Evolutionary conservation across 2,888 invertebrate species (phyloP).

Genomic region (Trilocha varians): DNA sequence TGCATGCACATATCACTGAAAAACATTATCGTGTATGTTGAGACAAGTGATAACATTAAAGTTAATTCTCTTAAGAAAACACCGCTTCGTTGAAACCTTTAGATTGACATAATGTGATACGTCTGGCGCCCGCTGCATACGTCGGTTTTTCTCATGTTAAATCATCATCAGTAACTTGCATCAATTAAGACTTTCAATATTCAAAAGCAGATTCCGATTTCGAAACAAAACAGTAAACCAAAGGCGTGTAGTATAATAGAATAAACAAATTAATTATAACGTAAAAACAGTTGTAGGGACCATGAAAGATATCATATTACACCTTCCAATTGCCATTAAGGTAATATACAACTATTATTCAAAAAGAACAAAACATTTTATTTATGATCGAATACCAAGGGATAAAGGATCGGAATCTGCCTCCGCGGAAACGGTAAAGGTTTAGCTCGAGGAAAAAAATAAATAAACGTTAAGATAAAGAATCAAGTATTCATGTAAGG

Average conservation of each 20-base stretch:
- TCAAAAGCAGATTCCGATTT: background rate
- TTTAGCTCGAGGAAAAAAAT: conserved; percentile 41
- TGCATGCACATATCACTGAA: background rate
- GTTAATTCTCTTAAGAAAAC: conserved; percentile 49
- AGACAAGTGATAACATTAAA: conserved; percentile 36
- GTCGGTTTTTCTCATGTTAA: conserved; percentile 44
- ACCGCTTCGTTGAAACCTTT: conserved; percentile 42
- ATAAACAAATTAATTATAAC: conserved; percentile 21
- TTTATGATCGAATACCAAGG: conserved; percentile 65
- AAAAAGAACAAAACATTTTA: conserved; percentile 64
- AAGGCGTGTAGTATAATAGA: background rate
- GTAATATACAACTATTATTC: conserved; percentile 68
- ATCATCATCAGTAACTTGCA: background rate
- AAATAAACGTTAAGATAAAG: conserved; percentile 58
- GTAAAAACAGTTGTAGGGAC: conserved; percentile 47
- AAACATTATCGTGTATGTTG: background rate
- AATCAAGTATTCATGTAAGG: conserved; percentile 56
- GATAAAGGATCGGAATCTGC: conserved; percentile 67
- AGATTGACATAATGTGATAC: conserved; percentile 50
- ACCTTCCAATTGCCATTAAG: conserved; percentile 69
- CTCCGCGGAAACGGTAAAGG: conserved; percentile 58
- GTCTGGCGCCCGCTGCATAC: conserved; percentile 42
- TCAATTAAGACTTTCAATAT: background rate
- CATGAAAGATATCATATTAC: conserved; percentile 62
- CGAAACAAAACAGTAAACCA: background rate